Percentiles rank a stretch among this genome's conserved stretches.
phyloP scores from a whole-genome alignment of 1,140 invertebrate genomes.

The Leptinotarsa defecta region DNA sequence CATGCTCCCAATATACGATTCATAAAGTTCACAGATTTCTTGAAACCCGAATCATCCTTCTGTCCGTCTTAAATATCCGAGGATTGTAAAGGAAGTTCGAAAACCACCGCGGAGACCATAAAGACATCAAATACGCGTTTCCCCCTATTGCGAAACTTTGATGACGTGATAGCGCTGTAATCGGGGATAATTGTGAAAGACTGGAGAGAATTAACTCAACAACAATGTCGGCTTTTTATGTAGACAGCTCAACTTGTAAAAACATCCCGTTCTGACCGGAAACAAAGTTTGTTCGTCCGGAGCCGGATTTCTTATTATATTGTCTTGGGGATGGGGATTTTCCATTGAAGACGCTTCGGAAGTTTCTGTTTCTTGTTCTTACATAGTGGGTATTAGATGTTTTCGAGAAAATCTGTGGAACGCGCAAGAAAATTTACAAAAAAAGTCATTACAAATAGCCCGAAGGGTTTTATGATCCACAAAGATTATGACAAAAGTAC shows the following conservation, averaged over 20 bases:
- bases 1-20: no score
- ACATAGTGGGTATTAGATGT: background rate
- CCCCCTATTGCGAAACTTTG: conserved; percentile 37
- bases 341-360: background rate
- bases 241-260: conserved; percentile 46
- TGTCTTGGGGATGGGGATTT: conserved; percentile 31
- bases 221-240: conserved; percentile 53
- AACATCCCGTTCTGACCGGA: conserved; percentile 44
- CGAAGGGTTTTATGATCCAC: no score
- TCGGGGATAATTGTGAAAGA: conserved; percentile 49
- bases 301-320: conserved; percentile 42
- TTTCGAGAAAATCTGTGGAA: background rate
- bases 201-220: conserved; percentile 49
- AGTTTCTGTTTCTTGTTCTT: conserved; percentile 7
- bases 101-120: conserved; percentile 37
- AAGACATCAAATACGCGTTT: conserved; percentile 47
- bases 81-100: conserved; percentile 30
- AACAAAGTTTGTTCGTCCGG: conserved; percentile 46
- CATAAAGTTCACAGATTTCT: no score
- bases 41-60: background rate
- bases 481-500: no score
- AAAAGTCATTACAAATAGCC: no score
- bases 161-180: conserved; percentile 49
- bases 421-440: background rate
- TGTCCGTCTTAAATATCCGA: background rate